phyloP scores from a whole-genome alignment of 1,140 invertebrate genomes.

The Cydia pomonella region DNA sequence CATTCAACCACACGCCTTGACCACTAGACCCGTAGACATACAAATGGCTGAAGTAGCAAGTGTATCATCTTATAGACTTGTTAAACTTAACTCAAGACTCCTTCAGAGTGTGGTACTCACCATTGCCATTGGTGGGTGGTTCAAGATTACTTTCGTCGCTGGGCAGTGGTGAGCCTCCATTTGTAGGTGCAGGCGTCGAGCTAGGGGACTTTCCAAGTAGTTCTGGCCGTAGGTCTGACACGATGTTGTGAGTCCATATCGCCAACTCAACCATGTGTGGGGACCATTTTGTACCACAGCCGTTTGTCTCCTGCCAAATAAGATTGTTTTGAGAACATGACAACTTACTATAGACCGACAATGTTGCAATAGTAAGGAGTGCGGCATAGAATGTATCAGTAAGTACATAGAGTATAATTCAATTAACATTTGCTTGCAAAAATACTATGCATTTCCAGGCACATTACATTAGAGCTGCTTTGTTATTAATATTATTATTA shows the following conservation, averaged over 20 bases:
- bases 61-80: neutral
- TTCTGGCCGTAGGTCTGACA: constrained; percentile 90
- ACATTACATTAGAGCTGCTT: no score
- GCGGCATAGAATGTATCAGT: no score
- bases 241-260: constrained; percentile 94
- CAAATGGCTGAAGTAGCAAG: neutral
- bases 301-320: constrained; percentile 76
- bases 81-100: neutral
- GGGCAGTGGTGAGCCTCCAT: constrained; percentile 71
- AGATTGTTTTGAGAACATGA: neutral
- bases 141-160: constrained; percentile 83
- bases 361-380: neutral
- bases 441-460: no score
- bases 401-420: neutral
- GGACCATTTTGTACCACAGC: constrained; percentile 85
- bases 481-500: no score
- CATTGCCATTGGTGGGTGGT: constrained; percentile 80
- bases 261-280: constrained; percentile 94
- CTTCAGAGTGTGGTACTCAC: constrained; percentile 46
- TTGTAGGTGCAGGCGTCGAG: constrained; percentile 54
- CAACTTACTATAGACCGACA: neutral
- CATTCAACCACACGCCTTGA: no score
- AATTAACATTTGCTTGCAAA: neutral
- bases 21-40: neutral
- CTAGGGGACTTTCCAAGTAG: constrained; percentile 88